Evolutionary conservation across 2,113 vertebrate genomes (phyloP).

Genomic region (Excalfactoria chinensis): DNA sequence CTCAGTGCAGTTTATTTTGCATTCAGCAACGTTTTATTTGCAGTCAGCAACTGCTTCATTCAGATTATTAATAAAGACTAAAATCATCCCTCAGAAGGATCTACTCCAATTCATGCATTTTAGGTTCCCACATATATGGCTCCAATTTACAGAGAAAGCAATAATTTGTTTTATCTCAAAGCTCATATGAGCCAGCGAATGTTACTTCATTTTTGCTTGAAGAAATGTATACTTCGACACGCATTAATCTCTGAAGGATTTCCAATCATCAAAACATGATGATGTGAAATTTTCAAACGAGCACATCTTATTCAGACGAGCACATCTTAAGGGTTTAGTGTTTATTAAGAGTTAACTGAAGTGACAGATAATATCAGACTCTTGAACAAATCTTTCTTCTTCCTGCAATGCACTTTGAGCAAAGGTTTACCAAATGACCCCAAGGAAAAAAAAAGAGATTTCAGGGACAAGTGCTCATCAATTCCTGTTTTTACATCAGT

Average conservation of each 20-base stretch:
- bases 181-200: neutral
- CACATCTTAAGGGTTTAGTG: neutral
- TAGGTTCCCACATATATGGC: neutral
- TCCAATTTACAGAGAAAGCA: conserved; percentile 12
- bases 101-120: neutral
- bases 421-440: neutral
- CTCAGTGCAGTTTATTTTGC: neutral
- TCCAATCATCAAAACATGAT: neutral
- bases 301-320: neutral
- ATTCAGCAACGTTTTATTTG: neutral
- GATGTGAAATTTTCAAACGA: neutral
- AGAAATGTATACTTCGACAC: neutral
- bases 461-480: neutral
- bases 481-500: neutral
- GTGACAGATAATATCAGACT: neutral
- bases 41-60: neutral
- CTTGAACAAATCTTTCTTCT: neutral
- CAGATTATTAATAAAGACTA: neutral
- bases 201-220: neutral
- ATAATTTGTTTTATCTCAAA: neutral
- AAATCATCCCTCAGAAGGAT: neutral
- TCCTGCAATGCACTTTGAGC: neutral
- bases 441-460: rapidly evolving
- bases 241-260: neutral
- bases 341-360: neutral